Percentiles rank a stretch among this genome's conserved stretches.
Conservation (phyloP, 2,113 vertebrate species). For the Clarias magur region DNA sequence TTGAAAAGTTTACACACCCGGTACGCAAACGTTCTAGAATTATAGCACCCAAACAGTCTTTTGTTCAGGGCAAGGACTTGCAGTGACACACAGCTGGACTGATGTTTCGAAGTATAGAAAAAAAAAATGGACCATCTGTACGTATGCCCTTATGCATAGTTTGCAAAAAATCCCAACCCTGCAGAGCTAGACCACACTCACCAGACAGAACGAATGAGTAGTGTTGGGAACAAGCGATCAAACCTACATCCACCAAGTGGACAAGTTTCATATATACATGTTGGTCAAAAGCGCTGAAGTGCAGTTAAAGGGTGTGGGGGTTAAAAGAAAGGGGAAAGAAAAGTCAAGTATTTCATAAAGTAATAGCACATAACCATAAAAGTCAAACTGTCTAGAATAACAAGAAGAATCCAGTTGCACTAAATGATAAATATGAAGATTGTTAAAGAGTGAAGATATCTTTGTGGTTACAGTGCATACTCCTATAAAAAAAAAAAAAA, state of each 20-base stretch:
- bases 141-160: conserved; percentile 20
- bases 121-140: conserved; percentile 32
- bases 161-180: not conserved
- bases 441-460: not conserved
- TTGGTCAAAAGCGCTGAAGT: conserved; percentile 29
- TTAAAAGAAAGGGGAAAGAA: not conserved
- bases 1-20: not conserved
- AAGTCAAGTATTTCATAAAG: conserved; percentile 31
- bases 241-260: not conserved
- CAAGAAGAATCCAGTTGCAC: not conserved
- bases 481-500: not conserved
- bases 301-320: conserved; percentile 28
- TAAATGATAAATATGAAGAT: not conserved
- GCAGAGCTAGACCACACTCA: not conserved
- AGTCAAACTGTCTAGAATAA: not conserved
- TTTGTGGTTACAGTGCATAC: not conserved
- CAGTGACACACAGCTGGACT: not conserved
- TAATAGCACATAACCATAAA: conserved; percentile 8
- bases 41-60: conserved; percentile 37
- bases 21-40: not conserved
- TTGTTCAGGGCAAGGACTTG: not conserved
- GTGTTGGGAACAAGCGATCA: not conserved
- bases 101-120: conserved; percentile 52
- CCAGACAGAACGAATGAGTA: not conserved
- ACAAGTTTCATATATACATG: not conserved